Evolutionary conservation across 2,113 vertebrate genomes (phyloP).

Genomic region (Suricata suricatta): DNA sequence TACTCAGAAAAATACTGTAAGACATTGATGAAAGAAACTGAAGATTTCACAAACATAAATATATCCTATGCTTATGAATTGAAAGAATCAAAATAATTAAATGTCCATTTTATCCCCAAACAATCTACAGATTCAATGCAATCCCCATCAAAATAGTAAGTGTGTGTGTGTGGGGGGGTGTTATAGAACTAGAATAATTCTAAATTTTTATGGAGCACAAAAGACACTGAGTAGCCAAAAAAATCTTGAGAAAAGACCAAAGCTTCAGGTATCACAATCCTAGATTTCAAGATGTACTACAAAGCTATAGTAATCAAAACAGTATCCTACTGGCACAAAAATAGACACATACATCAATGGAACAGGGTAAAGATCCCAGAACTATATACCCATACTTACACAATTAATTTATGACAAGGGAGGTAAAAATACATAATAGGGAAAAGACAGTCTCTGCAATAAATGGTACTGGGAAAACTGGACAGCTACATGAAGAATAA

Average conservation of each 20-base stretch:
- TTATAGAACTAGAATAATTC: background rate
- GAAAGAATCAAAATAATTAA: background rate
- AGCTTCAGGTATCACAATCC: background rate
- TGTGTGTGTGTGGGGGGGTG: background rate
- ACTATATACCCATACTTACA: background rate
- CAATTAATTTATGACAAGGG: background rate
- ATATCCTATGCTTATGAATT: background rate
- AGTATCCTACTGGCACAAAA: background rate
- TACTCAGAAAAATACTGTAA: background rate
- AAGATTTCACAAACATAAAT: background rate
- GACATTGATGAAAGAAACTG: background rate
- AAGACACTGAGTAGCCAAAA: background rate
- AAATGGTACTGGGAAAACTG: background rate
- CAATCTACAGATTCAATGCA: background rate
- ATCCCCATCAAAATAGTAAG: background rate
- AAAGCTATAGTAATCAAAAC: background rate
- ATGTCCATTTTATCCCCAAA: background rate
- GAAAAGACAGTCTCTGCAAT: background rate
- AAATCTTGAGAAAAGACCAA: background rate
- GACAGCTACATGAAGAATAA: background rate
- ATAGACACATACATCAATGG: background rate
- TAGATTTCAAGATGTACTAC: background rate
- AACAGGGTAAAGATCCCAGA: background rate
- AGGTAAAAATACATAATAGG: background rate
- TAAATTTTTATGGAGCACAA: background rate